Conservation (phyloP, 1,140 invertebrate species). For the Panagrolaimus sp. region DNA sequence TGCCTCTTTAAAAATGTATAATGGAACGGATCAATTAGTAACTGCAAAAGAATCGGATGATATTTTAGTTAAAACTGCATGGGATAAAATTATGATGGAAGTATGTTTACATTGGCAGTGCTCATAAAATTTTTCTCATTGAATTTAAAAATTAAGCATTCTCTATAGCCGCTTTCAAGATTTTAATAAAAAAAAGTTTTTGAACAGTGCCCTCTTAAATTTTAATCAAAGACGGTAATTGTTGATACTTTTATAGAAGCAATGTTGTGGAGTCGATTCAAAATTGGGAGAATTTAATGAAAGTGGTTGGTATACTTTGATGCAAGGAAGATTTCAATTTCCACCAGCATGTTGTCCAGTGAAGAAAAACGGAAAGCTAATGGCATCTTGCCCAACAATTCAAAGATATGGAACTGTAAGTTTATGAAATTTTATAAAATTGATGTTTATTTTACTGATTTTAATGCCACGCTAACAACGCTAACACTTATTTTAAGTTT, state of each 20-base stretch:
- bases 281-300: slow-evolving; percentile 51
- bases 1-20: slow-evolving; percentile 52
- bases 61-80: slow-evolving; percentile 52
- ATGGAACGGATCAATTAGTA: slow-evolving; percentile 45
- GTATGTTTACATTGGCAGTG: slow-evolving; percentile 17
- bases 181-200: too few species aligned
- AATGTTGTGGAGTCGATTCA: slow-evolving; percentile 56
- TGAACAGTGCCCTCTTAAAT: too few species aligned
- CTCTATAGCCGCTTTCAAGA: too few species aligned
- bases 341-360: slow-evolving; percentile 57
- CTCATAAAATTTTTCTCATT: too few species aligned
- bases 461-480: too few species aligned
- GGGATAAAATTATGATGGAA: slow-evolving; percentile 57
- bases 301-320: slow-evolving; percentile 46
- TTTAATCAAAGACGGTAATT: too few species aligned
- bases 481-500: too few species aligned
- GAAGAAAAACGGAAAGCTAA: slow-evolving; percentile 43
- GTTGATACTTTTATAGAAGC: slow-evolving; percentile 46
- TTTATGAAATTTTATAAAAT: slow-evolving; percentile 11
- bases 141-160: too few species aligned
- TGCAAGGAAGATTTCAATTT: slow-evolving; percentile 31
- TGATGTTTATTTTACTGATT: too few species aligned
- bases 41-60: slow-evolving; percentile 17
- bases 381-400: slow-evolving; percentile 46
- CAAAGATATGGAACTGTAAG: slow-evolving; percentile 51